Base-by-base conservation (phyloP, 2,113 vertebrate species). In the Carassius carassius region DNA sequence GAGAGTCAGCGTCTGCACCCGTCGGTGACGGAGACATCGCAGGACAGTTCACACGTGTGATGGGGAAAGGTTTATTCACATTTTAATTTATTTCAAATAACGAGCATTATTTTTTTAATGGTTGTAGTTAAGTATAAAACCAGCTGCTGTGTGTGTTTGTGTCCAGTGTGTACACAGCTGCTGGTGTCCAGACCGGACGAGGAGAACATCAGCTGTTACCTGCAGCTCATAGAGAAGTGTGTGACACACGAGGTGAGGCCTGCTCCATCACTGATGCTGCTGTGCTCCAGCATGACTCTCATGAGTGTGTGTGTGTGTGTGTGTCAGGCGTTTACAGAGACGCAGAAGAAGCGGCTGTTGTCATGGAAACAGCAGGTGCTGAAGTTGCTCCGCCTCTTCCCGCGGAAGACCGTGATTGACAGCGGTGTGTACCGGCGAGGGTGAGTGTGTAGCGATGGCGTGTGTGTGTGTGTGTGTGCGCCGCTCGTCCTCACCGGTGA, bases 331-430 rank as follows among this genome's bases (percentile, higher is more conserved):
- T 98, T 97, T 87, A 96, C 97, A 41, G 97, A 97, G 93, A 98
- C 96, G 11, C 97, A 98, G 91, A 97, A 96, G 90, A 98, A 97
- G 90, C 94, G 97, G 84, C 91, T 97, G 89, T 92, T 96, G 72
- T 97, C 97, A 37, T 98, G 97, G 97, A 98, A 98, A 93, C 97
- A 98, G 95, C 97, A 98, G 93, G 96, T 98, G 81, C 95, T 97
- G 83, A 98, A 97, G 92, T 90, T 98, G 74, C 95, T 98, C 73
- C 96, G 97, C 84, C 94, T 97, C 10, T 96, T 97, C 91, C 97
- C 97, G 1, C 94, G 97, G 90, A 98, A 98, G 93, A 93, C 96
- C 5, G 92, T 96, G 85, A 91, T 96, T 89, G 97, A 98, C 89
- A 96, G 96, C 94, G 95, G 95, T 89, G 95, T 93, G 87, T 97